These are phyloP conservation scores for Entomobrya proxima DNA, from an alignment of 2,888 invertebrate species.

Conservation along the genomic window DNA sequence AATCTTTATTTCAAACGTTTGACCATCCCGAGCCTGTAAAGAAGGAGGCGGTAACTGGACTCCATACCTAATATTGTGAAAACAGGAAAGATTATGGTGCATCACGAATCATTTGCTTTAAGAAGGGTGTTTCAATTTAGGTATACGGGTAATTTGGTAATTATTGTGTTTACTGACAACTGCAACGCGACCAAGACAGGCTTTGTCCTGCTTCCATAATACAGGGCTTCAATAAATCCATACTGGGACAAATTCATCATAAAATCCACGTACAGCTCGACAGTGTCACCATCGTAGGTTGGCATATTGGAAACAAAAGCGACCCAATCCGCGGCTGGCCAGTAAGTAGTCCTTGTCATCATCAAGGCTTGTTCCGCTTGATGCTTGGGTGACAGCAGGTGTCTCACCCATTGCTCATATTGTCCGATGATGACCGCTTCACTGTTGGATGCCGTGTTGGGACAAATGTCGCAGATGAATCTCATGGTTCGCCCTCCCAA, in stretches of 20 bases:
- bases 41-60: neutral
- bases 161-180: neutral
- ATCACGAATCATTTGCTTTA: no score
- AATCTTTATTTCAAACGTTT: neutral
- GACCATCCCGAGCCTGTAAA: neutral
- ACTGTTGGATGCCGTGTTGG: neutral
- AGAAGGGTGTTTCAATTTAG: no score
- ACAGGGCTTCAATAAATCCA: conserved; percentile 41
- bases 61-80: conserved; percentile 12
- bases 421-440: neutral
- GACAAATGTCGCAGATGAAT: conserved; percentile 42
- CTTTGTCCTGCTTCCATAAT: conserved; percentile 11
- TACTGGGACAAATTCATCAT: conserved; percentile 25
- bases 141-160: neutral
- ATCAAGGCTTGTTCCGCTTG: conserved; percentile 20
- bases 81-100: neutral
- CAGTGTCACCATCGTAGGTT: neutral
- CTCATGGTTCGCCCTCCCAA: no score
- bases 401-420: conserved; percentile 42
- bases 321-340: conserved; percentile 15
- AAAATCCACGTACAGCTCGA: conserved; percentile 8
- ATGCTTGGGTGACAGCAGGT: conserved; percentile 38
- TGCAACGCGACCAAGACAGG: neutral
- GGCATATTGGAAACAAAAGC: conserved; percentile 11
- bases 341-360: neutral